Percentiles rank a stretch among this genome's conserved stretches.
Conservation (phyloP, 2,888 invertebrate species). For the Notodonta dromedarius region DNA sequence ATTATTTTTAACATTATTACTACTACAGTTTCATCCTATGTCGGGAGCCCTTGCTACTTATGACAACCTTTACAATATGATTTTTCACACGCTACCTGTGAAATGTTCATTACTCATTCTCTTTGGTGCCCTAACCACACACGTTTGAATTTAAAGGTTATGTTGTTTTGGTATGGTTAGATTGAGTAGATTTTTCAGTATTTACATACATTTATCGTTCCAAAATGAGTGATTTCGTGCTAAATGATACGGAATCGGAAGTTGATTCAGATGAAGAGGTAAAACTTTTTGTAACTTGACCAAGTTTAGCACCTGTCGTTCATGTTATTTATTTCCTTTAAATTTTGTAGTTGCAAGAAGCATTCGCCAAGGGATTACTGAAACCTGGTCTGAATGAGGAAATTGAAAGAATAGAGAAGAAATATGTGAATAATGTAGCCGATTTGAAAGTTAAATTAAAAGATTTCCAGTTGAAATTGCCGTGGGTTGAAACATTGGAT, state of each 20-base stretch:
- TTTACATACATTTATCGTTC: not conserved
- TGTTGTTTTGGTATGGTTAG: conserved; percentile 6
- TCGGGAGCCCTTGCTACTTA: too few relatives aligned
- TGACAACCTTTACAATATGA: too few relatives aligned
- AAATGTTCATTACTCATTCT: too few relatives aligned
- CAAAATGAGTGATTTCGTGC: conserved; percentile 71
- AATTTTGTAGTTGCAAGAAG: conserved; percentile 91
- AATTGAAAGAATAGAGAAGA: conserved; percentile 82
- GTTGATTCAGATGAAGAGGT: conserved; percentile 85
- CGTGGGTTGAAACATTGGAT: conserved; percentile 95
- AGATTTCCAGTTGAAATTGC: conserved; percentile 88
- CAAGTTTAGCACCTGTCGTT: not conserved
- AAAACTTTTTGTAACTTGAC: conserved; percentile 13
- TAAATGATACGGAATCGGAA: conserved; percentile 80
- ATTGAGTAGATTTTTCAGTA: not conserved
- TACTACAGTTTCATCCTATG: too few relatives aligned
- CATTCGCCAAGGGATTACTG: conserved; percentile 92
- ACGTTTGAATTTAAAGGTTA: not conserved
- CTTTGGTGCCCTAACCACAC: not conserved
- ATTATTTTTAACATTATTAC: too few relatives aligned
- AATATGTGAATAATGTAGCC: conserved; percentile 88
- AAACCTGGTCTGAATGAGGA: conserved; percentile 94
- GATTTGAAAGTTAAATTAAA: conserved; percentile 88
- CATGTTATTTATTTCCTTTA: conserved; percentile 1
- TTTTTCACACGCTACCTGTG: too few relatives aligned